Percentiles rank a stretch among this genome's conserved stretches.
Conservation (phyloP, 2,113 vertebrate species). For the Desmodus rotundus region DNA sequence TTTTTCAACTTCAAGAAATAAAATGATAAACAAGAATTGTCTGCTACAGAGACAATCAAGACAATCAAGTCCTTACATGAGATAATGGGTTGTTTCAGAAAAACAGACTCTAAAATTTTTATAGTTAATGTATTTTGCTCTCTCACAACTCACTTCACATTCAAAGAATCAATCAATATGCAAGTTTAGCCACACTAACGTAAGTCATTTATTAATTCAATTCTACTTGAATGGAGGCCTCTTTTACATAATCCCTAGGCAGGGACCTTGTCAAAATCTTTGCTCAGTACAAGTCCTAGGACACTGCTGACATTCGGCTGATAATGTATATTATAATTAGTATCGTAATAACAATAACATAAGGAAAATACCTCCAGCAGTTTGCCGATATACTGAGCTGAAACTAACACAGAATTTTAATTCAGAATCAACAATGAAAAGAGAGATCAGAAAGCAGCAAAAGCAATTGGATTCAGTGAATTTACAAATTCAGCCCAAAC, state of each 20-base stretch:
- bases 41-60: neutral
- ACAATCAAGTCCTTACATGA: neutral
- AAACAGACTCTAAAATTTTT: neutral
- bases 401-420: constrained; percentile 17
- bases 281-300: constrained; percentile 17
- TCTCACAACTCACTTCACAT: neutral
- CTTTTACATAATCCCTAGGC: constrained; percentile 38
- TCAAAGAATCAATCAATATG: constrained; percentile 37
- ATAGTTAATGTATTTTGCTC: neutral
- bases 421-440: neutral
- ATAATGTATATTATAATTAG: constrained; percentile 13
- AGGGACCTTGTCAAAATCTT: constrained; percentile 40
- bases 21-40: neutral
- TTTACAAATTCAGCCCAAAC: neutral
- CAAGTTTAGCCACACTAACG: constrained; percentile 7
- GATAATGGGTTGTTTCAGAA: neutral
- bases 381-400: neutral
- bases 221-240: constrained; percentile 1
- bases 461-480: neutral
- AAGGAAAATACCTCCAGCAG: neutral
- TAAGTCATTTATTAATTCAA: constrained; percentile 21
- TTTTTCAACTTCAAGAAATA: neutral
- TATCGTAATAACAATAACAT: neutral
- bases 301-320: neutral
- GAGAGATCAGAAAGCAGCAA: neutral